Evolutionary conservation across 2,888 invertebrate species (phyloP).

Genomic region (Zootermopsis nevadensis): DNA sequence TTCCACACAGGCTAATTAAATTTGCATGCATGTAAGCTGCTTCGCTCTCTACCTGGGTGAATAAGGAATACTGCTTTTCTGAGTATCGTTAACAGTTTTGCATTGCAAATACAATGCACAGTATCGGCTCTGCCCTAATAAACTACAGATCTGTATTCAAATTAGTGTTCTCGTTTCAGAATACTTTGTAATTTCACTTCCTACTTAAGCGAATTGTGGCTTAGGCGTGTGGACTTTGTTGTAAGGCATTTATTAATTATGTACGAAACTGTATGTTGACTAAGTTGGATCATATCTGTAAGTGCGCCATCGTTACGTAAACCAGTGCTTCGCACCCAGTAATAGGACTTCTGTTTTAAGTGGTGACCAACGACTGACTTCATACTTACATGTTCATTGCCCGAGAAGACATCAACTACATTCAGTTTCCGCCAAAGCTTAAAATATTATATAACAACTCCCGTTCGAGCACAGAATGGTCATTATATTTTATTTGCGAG

Average conservation of each 20-base stretch:
- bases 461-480: too few relatives aligned
- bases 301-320: too few relatives aligned
- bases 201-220: constrained; percentile 7
- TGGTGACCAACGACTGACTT: too few relatives aligned
- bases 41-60: not conserved
- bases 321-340: too few relatives aligned
- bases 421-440: too few relatives aligned
- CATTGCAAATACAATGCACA: not conserved
- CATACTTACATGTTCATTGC: too few relatives aligned
- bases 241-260: not conserved
- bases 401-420: too few relatives aligned
- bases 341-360: too few relatives aligned
- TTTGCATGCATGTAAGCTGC: not conserved
- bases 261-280: too few relatives aligned
- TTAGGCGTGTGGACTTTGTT: not conserved
- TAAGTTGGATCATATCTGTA: too few relatives aligned
- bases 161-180: not conserved
- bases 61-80: not conserved
- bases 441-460: too few relatives aligned
- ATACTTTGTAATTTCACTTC: not conserved
- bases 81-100: not conserved
- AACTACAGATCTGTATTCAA: constrained; percentile 9
- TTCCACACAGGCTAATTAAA: not conserved
- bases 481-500: too few relatives aligned
- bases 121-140: not conserved